Percentiles rank a stretch among this genome's conserved stretches.
phyloP scores from a whole-genome alignment of 2,113 vertebrate genomes.

The Oxygymnocypris stewartii region DNA sequence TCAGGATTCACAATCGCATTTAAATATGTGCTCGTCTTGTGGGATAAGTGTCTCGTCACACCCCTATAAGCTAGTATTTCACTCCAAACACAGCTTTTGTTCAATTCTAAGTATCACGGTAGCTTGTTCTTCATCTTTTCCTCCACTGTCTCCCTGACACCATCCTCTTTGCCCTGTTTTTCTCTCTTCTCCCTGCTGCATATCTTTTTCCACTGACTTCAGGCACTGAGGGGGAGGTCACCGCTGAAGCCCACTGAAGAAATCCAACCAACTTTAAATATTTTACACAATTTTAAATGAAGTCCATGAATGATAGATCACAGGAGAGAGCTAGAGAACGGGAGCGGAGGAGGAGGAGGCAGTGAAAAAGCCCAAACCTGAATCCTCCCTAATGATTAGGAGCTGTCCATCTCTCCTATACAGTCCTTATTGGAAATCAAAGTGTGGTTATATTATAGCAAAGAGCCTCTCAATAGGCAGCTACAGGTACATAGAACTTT shows the following conservation, averaged over 20 bases:
- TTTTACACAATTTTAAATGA: constrained; percentile 81
- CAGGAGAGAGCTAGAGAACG: constrained; percentile 54
- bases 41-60: too few relatives aligned
- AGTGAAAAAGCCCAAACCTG: constrained; percentile 56
- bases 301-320: constrained; percentile 80
- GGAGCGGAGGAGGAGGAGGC: constrained; percentile 8
- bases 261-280: constrained; percentile 77
- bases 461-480: constrained; percentile 49
- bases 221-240: constrained; percentile 71
- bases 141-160: neutral
- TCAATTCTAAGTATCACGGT: constrained; percentile 18
- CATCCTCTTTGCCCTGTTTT: constrained; percentile 28
- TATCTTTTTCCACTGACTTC: constrained; percentile 53
- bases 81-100: constrained; percentile 20
- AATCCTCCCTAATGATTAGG: constrained; percentile 73
- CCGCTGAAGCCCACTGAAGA: constrained; percentile 67
- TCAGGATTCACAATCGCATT: too few relatives aligned
- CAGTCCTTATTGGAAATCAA: constrained; percentile 57
- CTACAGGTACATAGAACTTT: constrained; percentile 26
- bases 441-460: constrained; percentile 51
- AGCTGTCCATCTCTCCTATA: constrained; percentile 67
- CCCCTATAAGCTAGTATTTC: neutral
- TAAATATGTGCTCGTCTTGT: too few relatives aligned
- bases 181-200: constrained; percentile 18
- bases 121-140: neutral